These are phyloP conservation scores for Chymomyza costata DNA, from an alignment of 1,140 invertebrate species.

Conservation along the genomic window DNA sequence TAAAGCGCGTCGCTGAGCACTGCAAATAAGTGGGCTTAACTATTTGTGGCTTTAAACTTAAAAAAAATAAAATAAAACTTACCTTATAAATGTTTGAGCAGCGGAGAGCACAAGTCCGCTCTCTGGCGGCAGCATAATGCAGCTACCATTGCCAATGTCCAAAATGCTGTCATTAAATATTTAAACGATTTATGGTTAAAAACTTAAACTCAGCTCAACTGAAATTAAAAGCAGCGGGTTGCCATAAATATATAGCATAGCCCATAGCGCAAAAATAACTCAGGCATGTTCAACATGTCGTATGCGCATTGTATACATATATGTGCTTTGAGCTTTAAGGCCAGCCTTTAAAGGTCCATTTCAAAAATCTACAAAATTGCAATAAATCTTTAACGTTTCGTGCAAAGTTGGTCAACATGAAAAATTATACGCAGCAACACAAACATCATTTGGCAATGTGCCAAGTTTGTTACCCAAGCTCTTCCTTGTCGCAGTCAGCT, in stretches of 20 bases:
- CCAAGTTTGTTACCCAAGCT: too few species aligned
- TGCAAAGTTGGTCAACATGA: conserved; percentile 43
- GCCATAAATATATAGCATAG: conserved; percentile 20
- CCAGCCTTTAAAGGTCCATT: conserved; percentile 24
- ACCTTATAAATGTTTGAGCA: conserved; percentile 24
- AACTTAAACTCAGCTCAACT: conserved; percentile 1
- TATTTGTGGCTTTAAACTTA: too few species aligned
- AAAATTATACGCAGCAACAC: conserved; percentile 53
- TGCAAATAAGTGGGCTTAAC: conserved; percentile 11
- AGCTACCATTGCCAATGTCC: background rate
- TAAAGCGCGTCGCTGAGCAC: conserved; percentile 47
- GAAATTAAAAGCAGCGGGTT: conserved; percentile 30
- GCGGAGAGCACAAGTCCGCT: conserved; percentile 28
- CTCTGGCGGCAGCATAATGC: conserved; percentile 27
- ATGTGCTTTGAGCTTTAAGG: conserved; percentile 21
- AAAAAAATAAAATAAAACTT: conserved; percentile 19
- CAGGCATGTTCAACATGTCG: conserved; percentile 24
- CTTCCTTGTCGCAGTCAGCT: conserved; percentile 34
- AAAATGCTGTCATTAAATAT: conserved; percentile 38
- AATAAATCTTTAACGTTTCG: conserved; percentile 52
- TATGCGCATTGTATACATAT: conserved; percentile 36
- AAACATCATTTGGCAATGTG: conserved; percentile 10
- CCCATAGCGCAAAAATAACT: too few species aligned
- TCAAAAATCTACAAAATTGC: conserved; percentile 34
- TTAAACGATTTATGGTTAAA: conserved; percentile 41